Conservation (phyloP, 2,888 invertebrate species). For the Drosophila nr. medialis region DNA sequence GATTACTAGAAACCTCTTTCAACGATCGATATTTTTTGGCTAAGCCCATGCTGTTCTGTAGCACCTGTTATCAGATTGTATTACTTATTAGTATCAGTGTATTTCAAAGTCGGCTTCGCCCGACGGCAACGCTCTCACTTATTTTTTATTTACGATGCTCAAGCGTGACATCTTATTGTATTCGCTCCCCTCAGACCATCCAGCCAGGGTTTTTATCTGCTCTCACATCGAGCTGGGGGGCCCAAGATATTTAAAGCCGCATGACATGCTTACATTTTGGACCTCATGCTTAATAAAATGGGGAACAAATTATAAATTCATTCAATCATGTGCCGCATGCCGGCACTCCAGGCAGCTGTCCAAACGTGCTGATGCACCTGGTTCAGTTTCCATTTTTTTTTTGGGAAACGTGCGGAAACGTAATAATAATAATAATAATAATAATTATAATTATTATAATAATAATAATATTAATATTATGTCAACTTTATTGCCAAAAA, state of each 20-base stretch:
- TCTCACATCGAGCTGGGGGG: background rate
- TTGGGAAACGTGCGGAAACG: constrained; percentile 33
- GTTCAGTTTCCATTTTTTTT: constrained; percentile 1
- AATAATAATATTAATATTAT: constrained; percentile 21
- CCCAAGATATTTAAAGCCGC: constrained; percentile 16
- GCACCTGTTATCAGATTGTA: background rate
- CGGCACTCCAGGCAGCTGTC: constrained; percentile 33
- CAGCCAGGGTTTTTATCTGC: background rate
- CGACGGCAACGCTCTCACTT: background rate
- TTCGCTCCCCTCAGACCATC: background rate
- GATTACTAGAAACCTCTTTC: too few relatives aligned
- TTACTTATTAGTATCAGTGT: background rate
- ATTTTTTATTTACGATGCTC: constrained; percentile 62
- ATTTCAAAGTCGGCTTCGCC: background rate
- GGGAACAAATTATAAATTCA: constrained; percentile 68
- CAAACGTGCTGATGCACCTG: background rate
- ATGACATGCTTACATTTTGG: constrained; percentile 55
- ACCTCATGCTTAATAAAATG: constrained; percentile 67
- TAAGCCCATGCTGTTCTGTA: background rate
- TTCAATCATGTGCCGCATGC: constrained; percentile 66
- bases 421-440: constrained; percentile 14
- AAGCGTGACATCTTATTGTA: constrained; percentile 70
- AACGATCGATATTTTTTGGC: background rate
- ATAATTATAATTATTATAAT: constrained; percentile 2
- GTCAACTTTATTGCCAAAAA: background rate